These are phyloP conservation scores for Lethrus apterus DNA, from an alignment of 1,140 invertebrate genomes.

Conservation along the genomic window DNA sequence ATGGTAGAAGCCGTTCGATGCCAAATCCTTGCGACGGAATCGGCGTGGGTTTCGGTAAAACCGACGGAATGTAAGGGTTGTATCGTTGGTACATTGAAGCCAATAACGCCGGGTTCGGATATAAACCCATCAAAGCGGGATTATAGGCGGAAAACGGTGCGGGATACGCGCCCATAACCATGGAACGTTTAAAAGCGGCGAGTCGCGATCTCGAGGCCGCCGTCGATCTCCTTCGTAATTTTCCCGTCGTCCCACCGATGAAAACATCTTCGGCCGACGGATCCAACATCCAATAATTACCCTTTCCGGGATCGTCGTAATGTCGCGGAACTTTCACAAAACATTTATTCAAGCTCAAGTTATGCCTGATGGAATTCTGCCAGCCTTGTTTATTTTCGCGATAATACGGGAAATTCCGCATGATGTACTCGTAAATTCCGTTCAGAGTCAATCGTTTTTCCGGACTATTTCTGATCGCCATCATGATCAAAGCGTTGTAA, in stretches of 20 bases:
- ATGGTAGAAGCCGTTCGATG: slow-evolving; percentile 22
- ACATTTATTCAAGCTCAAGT: slow-evolving; percentile 95
- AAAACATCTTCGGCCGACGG: slow-evolving; percentile 94
- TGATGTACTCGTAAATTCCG: slow-evolving; percentile 99
- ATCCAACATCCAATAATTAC: slow-evolving; percentile 96
- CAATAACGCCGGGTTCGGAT: slow-evolving; percentile 43
- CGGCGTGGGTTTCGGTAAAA: slow-evolving; percentile 27
- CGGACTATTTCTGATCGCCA: slow-evolving; percentile 91
- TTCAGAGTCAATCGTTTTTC: slow-evolving; percentile 94
- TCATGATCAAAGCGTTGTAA: slow-evolving; percentile 99
- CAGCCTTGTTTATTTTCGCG: slow-evolving; percentile 96
- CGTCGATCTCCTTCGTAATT: slow-evolving; percentile 79
- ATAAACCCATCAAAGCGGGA: slow-evolving; percentile 45
- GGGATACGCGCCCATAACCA: slow-evolving; percentile 48
- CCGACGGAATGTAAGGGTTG: slow-evolving; percentile 33
- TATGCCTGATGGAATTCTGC: slow-evolving; percentile 98
- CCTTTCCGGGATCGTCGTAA: slow-evolving; percentile 91
- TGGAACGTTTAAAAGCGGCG: slow-evolving; percentile 76
- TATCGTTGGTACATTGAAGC: slow-evolving; percentile 33
- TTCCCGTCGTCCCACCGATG: slow-evolving; percentile 95
- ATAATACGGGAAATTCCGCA: slow-evolving; percentile 97
- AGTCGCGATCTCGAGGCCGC: slow-evolving; percentile 76
- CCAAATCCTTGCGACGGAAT: slow-evolving; percentile 22
- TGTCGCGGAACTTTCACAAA: slow-evolving; percentile 94
- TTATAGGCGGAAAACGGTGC: slow-evolving; percentile 42